Evolutionary conservation across 2,888 invertebrate species (phyloP).

Genomic region (Hypomecis punctinalis): DNA sequence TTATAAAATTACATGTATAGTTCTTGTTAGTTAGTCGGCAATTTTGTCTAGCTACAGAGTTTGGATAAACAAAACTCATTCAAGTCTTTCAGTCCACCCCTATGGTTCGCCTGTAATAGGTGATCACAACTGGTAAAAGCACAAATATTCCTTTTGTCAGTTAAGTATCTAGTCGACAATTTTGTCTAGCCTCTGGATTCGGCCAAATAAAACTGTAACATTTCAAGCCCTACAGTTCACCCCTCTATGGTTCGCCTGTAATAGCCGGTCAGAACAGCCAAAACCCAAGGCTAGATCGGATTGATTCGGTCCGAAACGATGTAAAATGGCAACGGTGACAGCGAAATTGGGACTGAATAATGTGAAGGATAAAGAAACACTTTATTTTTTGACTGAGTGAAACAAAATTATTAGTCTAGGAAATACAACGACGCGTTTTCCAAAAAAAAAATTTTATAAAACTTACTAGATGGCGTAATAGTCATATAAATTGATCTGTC

Average conservation of each 20-base stretch:
- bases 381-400: neutral
- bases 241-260: conserved; percentile 24
- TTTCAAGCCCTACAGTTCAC: neutral
- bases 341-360: conserved; percentile 28
- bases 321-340: conserved; percentile 31
- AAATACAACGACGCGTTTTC: too few relatives aligned
- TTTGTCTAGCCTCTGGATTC: neutral
- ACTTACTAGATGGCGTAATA: too few relatives aligned
- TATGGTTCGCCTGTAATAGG: too few relatives aligned
- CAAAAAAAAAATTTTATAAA: too few relatives aligned
- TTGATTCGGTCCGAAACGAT: conserved; percentile 43
- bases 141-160: neutral
- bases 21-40: too few relatives aligned
- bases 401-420: too few relatives aligned
- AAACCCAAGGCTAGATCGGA: conserved; percentile 65
- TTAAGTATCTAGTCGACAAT: neutral
- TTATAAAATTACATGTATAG: too few relatives aligned
- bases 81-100: too few relatives aligned
- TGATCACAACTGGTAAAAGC: too few relatives aligned
- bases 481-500: too few relatives aligned
- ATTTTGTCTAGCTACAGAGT: too few relatives aligned
- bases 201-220: conserved; percentile 3
- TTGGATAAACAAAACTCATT: too few relatives aligned
- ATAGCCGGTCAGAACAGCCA: conserved; percentile 51
- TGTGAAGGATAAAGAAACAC: conserved; percentile 3